phyloP scores from a whole-genome alignment of 2,888 invertebrate genomes.

The Cheilosia scutellata region DNA sequence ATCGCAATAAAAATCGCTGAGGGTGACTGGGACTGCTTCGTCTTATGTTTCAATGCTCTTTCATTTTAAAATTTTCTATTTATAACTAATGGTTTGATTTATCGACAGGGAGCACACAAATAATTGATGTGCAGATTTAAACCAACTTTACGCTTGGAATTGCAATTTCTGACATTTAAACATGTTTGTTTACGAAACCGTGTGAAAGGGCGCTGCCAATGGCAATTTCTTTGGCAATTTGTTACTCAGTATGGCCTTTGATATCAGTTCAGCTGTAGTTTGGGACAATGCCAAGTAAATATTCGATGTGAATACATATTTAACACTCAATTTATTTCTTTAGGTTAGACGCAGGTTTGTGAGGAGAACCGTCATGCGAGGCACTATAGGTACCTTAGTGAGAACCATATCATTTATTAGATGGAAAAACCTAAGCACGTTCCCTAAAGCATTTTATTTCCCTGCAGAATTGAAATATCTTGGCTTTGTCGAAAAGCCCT shows the following conservation, averaged over 20 bases:
- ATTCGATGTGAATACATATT: not conserved
- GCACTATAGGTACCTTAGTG: too few relatives aligned
- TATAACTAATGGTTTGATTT: conserved; percentile 11
- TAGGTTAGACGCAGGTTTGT: too few relatives aligned
- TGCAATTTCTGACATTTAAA: not conserved
- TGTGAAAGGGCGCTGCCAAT: not conserved
- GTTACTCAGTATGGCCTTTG: not conserved
- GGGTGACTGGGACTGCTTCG: not conserved
- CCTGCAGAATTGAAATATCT: too few relatives aligned
- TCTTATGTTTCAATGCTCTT: not conserved
- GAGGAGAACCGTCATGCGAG: too few relatives aligned
- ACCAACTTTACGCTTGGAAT: not conserved
- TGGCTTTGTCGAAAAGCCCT: too few relatives aligned
- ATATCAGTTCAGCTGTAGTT: not conserved
- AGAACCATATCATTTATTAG: too few relatives aligned
- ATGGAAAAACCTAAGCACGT: too few relatives aligned
- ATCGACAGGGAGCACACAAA: conserved; percentile 6
- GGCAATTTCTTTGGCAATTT: not conserved
- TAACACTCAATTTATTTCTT: too few relatives aligned
- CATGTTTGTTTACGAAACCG: not conserved
- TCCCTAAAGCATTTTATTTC: too few relatives aligned
- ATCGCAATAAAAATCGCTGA: conserved; percentile 25
- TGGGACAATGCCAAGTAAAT: not conserved
- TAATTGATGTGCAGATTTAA: not conserved
- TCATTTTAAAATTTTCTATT: conserved; percentile 15